A percentile compares a stretch with the other conserved stretches of the same genome.
These are phyloP conservation scores for Ctenodactylus gundi DNA, from an alignment of 2,113 vertebrate species.

Conservation along the genomic window DNA sequence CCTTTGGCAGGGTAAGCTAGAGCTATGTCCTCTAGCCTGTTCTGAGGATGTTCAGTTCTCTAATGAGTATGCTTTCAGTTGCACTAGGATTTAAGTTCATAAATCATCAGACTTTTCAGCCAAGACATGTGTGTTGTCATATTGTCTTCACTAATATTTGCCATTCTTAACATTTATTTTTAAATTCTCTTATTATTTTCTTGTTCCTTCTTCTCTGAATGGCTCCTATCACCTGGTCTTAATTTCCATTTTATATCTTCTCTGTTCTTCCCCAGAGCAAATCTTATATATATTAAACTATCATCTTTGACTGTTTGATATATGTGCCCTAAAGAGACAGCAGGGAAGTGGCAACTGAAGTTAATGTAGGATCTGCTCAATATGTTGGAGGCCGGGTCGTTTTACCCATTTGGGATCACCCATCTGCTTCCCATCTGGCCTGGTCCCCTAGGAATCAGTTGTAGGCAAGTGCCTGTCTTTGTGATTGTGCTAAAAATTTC, in stretches of 20 bases:
- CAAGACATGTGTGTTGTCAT: not conserved
- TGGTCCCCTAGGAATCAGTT: not conserved
- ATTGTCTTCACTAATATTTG: not conserved
- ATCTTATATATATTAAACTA: slow-evolving; percentile 50
- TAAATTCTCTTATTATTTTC: not conserved
- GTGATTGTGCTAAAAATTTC: slow-evolving; percentile 21
- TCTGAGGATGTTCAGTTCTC: not conserved
- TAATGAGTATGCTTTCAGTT: not conserved
- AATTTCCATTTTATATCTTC: not conserved
- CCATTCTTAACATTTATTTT: too few relatives aligned
- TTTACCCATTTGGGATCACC: slow-evolving; percentile 52
- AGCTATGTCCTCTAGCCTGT: too few relatives aligned
- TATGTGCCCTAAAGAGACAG: slow-evolving; percentile 59
- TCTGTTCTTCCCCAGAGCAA: not conserved
- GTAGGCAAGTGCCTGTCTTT: slow-evolving; percentile 34
- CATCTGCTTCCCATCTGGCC: slow-evolving; percentile 74
- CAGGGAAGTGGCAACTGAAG: slow-evolving; percentile 65
- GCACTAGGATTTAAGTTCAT: not conserved
- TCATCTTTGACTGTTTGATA: slow-evolving; percentile 62
- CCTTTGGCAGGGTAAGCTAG: not conserved
- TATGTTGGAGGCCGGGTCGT: slow-evolving; percentile 61
- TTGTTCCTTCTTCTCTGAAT: slow-evolving; percentile 7
- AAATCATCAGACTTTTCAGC: not conserved
- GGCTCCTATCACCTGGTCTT: not conserved
- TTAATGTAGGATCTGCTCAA: slow-evolving; percentile 55